phyloP scores from a whole-genome alignment of 2,113 vertebrate species.

The Mormyrus lacerda region DNA sequence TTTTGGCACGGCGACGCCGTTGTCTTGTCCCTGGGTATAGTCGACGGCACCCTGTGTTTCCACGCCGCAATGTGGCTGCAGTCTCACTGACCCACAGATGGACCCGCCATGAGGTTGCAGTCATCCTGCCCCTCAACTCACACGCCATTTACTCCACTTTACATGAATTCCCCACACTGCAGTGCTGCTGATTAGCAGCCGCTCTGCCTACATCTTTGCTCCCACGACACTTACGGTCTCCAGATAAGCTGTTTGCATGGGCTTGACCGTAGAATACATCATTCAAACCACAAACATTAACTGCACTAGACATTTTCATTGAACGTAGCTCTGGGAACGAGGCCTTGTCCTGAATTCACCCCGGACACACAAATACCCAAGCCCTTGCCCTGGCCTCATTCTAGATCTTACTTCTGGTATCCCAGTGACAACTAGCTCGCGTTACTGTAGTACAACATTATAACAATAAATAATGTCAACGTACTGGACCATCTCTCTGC shows the following conservation, averaged over 20 bases:
- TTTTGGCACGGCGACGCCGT: constrained; percentile 23
- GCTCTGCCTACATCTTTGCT: not conserved
- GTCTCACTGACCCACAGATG: not conserved
- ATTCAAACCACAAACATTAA: constrained; percentile 7
- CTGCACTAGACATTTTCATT: not conserved
- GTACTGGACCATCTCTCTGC: not conserved
- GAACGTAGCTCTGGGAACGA: not conserved
- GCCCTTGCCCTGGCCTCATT: not conserved
- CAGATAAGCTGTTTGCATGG: constrained; percentile 11
- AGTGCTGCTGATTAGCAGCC: not conserved
- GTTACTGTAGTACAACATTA: not conserved
- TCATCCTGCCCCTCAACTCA: not conserved
- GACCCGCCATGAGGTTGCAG: not conserved
- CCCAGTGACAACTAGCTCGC: not conserved
- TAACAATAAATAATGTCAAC: not conserved
- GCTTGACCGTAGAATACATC: constrained; percentile 14
- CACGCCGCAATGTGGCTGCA: constrained; percentile 24
- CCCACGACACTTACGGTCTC: not conserved
- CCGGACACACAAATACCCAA: constrained; percentile 2
- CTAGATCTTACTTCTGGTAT: not conserved
- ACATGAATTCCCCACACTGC: not conserved
- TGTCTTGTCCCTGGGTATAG: constrained; percentile 37
- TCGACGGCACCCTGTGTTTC: constrained; percentile 34
- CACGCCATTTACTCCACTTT: not conserved
- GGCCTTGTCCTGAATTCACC: constrained; percentile 11